A percentile compares a stretch with the other conserved stretches of the same genome.
Conservation (phyloP, 2,797 vertebrate genomes). For the Echeneis naucrates region DNA sequence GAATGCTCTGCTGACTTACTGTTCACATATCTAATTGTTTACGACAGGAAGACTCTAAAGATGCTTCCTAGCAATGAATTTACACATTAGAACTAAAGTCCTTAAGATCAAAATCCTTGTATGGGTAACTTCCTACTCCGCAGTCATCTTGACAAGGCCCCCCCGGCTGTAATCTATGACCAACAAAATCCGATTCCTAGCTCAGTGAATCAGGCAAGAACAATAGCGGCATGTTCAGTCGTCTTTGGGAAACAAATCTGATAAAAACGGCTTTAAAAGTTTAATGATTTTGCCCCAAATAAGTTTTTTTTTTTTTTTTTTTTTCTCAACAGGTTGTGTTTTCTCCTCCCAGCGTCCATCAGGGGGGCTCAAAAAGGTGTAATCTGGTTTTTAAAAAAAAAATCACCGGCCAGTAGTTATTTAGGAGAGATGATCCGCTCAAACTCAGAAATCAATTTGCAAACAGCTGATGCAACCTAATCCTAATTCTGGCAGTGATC, state of each 20-base stretch:
- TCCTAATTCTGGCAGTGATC: background rate
- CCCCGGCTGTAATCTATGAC: too few species aligned
- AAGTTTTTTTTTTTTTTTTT: too few species aligned
- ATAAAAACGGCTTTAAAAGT: too few species aligned
- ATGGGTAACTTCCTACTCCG: too few species aligned
- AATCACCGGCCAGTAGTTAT: background rate
- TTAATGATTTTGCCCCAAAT: too few species aligned
- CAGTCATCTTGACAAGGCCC: too few species aligned
- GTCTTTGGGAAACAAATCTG: too few species aligned
- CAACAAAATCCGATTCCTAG: too few species aligned
- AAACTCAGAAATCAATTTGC: conserved; percentile 13
- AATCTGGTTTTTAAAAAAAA: background rate
- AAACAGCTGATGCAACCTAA: conserved; percentile 28
- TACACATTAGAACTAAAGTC: background rate
- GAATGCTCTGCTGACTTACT: background rate
- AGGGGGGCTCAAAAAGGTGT: background rate
- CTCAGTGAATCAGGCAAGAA: too few species aligned
- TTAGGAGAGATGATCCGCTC: background rate
- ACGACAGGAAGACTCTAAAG: background rate
- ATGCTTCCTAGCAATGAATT: background rate
- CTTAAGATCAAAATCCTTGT: background rate
- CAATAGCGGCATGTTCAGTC: too few species aligned
- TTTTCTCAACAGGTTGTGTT: too few species aligned
- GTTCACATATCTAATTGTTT: background rate
- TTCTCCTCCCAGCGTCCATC: too few species aligned